Evolutionary conservation across 2,113 vertebrate genomes (phyloP).

Genomic region (Clupea harengus): DNA sequence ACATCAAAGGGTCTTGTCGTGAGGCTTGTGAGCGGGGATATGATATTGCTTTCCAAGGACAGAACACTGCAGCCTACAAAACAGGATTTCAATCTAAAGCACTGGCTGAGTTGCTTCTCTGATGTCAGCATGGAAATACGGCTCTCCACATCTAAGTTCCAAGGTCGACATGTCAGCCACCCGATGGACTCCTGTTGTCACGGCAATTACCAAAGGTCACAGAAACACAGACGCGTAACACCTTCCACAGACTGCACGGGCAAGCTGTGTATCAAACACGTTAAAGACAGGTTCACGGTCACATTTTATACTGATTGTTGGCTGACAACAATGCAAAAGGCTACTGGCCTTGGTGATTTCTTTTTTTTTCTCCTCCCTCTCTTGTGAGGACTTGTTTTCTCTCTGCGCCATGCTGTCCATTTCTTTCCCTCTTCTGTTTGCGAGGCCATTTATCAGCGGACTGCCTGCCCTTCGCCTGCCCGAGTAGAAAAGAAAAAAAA

Average conservation of each 20-base stretch:
- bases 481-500: slow-evolving; percentile 32
- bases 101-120: slow-evolving; percentile 1
- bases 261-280: neutral
- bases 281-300: neutral
- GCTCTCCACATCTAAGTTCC: neutral
- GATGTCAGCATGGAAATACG: slow-evolving; percentile 26
- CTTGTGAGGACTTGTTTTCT: slow-evolving; percentile 34
- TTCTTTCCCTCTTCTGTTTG: slow-evolving; percentile 3
- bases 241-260: neutral
- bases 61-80: slow-evolving; percentile 37
- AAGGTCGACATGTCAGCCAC: neutral
- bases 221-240: neutral
- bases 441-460: neutral
- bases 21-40: slow-evolving; percentile 48
- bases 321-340: neutral
- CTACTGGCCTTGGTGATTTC: slow-evolving; percentile 43
- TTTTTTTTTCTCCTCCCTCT: slow-evolving; percentile 25
- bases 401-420: neutral
- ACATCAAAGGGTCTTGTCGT: slow-evolving; percentile 69
- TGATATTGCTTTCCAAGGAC: slow-evolving; percentile 63
- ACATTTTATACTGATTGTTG: neutral
- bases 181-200: slow-evolving; percentile 2
- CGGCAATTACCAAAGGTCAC: neutral
- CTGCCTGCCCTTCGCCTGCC: slow-evolving; percentile 55
- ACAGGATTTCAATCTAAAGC: slow-evolving; percentile 38